Percentiles rank a stretch among this genome's conserved stretches.
phyloP scores from a whole-genome alignment of 2,113 vertebrate species.

The Paramormyrops kingsleyae region DNA sequence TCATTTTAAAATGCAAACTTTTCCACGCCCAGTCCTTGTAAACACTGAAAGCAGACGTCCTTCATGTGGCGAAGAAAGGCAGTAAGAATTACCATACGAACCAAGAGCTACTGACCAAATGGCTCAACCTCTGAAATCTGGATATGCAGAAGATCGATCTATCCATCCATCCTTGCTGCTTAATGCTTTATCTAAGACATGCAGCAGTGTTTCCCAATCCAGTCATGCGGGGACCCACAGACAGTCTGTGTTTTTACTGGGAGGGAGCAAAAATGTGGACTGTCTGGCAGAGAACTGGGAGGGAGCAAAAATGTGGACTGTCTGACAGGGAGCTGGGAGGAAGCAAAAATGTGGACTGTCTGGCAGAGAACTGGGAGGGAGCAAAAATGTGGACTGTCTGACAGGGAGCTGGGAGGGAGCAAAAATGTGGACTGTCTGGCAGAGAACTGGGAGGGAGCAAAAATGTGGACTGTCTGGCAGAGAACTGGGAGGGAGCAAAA shows the following conservation, averaged over 20 bases:
- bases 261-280: no score
- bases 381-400: background rate
- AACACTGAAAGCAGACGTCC: background rate
- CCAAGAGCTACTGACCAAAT: background rate
- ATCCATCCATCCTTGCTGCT: background rate
- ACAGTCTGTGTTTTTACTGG: background rate
- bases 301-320: background rate
- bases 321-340: no score
- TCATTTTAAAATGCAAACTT: background rate
- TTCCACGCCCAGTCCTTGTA: slow-evolving; percentile 1
- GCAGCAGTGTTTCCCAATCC: background rate
- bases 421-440: no score
- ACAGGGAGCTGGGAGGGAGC: no score
- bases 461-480: background rate
- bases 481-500: background rate
- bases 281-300: background rate
- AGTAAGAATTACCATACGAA: background rate
- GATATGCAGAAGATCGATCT: background rate
- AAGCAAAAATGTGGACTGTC: no score
- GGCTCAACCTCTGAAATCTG: background rate
- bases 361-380: background rate
- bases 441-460: background rate
- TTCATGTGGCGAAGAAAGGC: background rate
- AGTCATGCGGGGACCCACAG: background rate
- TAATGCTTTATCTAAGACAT: background rate